These are phyloP conservation scores for Fringilla coelebs DNA, from an alignment of 2,797 vertebrate species.

Conservation along the genomic window DNA sequence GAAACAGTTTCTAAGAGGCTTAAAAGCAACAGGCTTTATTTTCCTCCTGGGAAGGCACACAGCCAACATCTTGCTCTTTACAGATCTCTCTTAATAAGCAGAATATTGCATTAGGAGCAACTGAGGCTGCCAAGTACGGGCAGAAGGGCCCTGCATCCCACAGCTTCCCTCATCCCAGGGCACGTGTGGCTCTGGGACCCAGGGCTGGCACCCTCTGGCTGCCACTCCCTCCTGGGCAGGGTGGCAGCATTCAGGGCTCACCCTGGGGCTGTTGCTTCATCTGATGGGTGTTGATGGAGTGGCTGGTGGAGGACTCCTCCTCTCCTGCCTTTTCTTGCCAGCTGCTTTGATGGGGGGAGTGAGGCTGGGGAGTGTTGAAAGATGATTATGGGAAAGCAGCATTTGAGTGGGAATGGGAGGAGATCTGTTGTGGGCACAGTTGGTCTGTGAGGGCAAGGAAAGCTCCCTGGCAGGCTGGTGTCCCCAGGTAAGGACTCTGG, in stretches of 20 bases:
- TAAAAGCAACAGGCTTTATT: slow-evolving; percentile 35
- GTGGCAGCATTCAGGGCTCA: neutral
- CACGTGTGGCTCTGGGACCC: rapidly evolving
- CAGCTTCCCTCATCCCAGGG: neutral
- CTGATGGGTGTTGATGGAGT: neutral
- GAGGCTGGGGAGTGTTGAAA: neutral
- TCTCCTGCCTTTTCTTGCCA: neutral
- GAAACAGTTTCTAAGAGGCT: slow-evolving; percentile 29
- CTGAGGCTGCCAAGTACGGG: neutral
- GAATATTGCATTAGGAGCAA: neutral
- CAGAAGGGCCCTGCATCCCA: neutral
- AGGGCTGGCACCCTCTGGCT: neutral
- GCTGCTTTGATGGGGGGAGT: neutral
- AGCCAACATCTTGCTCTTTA: slow-evolving; percentile 1
- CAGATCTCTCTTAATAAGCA: slow-evolving; percentile 4
- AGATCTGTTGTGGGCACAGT: neutral
- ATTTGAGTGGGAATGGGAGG: rapidly evolving
- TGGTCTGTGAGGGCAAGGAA: neutral
- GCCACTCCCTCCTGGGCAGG: neutral
- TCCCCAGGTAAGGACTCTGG: neutral
- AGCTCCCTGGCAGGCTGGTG: neutral
- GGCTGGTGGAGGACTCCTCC: neutral
- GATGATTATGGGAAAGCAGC: neutral
- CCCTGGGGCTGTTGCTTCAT: neutral
- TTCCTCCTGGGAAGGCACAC: neutral